Base-by-base conservation (phyloP, 2,888 invertebrate species). In the Hoplodrina blanda region DNA sequence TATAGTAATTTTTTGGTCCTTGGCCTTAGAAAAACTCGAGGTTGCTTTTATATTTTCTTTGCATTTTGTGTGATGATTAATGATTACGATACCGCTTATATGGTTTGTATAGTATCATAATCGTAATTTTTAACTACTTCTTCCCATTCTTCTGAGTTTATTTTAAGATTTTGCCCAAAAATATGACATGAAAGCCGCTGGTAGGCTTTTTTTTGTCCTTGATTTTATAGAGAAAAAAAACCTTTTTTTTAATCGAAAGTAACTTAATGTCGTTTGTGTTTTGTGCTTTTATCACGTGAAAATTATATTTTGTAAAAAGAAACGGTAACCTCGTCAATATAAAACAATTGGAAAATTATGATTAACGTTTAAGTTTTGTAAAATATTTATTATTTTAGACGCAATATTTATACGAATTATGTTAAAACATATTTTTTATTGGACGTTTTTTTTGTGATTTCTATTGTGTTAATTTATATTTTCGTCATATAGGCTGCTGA, bases 321-420 rank as follows among this genome's bases (percentile, higher is more conserved):
- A 2, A 7, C 11, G 0, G 0, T 13, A 33, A 17, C 3, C 2
- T 49, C 37, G 37, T 37, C 37, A 8, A 37, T 52, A n/a, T 49
- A 19, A 1, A 57, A 30, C 6, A 44, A 64, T 62, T 44, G 6
- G 2, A 52, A 57, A n/a, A 57, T 55, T 33, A 15, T 33, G 15
- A 41, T n/a, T 67, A 49, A 61, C 11, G n/a, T 74, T 67, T 63
- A 76, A 74, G 68, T 67, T 73, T 79, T 72, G 68, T 72, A 62
- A 33, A 63, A 64, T 65, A 67, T 69, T 72, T 73, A 65, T 65
- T 61, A 64, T 69, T 76, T 81, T 67, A 74, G 73, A 76, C 64
- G 81, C 78, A 85, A 82, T 84, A 83, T 83, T 84, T 81, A 85
- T 81, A 72, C 72, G 73, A 81, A 84, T 84, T 83, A 82, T 82